A percentile compares a stretch with the other conserved stretches of the same genome.
Conservation (phyloP, 2,888 invertebrate species). For the Erynnis tages region DNA sequence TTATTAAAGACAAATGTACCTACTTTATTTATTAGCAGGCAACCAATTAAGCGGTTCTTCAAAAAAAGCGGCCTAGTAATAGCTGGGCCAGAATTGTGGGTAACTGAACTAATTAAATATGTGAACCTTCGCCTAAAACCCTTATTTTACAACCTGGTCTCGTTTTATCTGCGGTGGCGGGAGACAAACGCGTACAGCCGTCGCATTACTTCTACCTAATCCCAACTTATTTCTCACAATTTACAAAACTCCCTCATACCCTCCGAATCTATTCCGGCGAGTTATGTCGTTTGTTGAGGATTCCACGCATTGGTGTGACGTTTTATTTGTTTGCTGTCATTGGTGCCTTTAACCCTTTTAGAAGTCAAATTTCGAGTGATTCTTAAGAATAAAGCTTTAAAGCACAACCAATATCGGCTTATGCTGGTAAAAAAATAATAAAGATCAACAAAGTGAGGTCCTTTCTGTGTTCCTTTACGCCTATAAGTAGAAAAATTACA, state of each 20-base stretch:
- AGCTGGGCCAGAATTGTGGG: not conserved
- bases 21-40: not conserved
- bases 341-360: not conserved
- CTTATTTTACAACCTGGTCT: slow-evolving; percentile 5
- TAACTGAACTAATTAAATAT: not conserved
- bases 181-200: slow-evolving; percentile 11
- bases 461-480: too few species aligned
- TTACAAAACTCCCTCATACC: slow-evolving; percentile 11
- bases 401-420: too few species aligned
- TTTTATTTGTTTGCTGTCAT: not conserved
- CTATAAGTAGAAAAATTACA: too few species aligned
- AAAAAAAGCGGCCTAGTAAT: too few species aligned
- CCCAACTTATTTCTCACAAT: slow-evolving; percentile 21
- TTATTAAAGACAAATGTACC: too few species aligned
- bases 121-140: not conserved
- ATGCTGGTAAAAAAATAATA: too few species aligned
- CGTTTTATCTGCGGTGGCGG: slow-evolving; percentile 11
- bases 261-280: not conserved
- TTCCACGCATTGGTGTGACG: not conserved
- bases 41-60: too few species aligned
- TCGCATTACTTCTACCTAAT: slow-evolving; percentile 29
- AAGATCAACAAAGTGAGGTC: too few species aligned
- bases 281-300: not conserved
- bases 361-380: not conserved
- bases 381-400: too few species aligned